Base-by-base conservation (phyloP, 2,113 vertebrate species). In the Neodon shergylaensis region DNA sequence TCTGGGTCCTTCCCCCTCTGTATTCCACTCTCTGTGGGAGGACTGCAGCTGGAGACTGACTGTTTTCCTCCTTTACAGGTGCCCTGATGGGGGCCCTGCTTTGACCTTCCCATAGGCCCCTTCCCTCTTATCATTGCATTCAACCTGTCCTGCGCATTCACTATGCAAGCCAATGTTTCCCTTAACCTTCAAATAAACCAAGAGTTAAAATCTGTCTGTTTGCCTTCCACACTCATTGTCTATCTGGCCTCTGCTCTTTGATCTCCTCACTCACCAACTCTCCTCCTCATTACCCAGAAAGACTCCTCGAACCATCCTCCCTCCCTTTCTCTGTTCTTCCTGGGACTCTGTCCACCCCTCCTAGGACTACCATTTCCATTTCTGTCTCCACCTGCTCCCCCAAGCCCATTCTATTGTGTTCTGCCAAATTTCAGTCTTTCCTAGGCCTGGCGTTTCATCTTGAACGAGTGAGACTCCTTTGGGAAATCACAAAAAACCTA, bases 1-100 rank as follows among this genome's bases (percentile, higher is more conserved):
- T 70, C 68, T 54, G 73, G 19, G 31, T 58, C 2, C 17, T 54
- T 12, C 0, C 5, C 5, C 5, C 7, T 63, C 58, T 74, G 7
- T n/a, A 19, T n/a, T 49, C 6, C 26, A 31, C 22, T 77, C 28
- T 9, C 3, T 16, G 3, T 1, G 1, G 10, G 3, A 82, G 10
- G 33, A 12, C 33, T 81, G 42, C 42, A 92, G 4, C 52, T 58
- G 12, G 19, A 17, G 49, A 52, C 12, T 14, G n/a, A 33, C 36
- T 74, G 21, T 61, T 24, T 63, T 14, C 84, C 42, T 76, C 24
- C 66, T 17, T n/a, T 13, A 9, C 47, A 42, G 19, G 26, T 33
- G 47, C 74, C 73, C 61, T 87, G 28, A 13, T 21, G 9, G 58
- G 24, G 44, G 24, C 52, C 49, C 58, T 91, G 28, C 66, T 76